Base-by-base conservation (phyloP, 2,797 vertebrate genomes). In the Myoxocephalus aenaeus region DNA sequence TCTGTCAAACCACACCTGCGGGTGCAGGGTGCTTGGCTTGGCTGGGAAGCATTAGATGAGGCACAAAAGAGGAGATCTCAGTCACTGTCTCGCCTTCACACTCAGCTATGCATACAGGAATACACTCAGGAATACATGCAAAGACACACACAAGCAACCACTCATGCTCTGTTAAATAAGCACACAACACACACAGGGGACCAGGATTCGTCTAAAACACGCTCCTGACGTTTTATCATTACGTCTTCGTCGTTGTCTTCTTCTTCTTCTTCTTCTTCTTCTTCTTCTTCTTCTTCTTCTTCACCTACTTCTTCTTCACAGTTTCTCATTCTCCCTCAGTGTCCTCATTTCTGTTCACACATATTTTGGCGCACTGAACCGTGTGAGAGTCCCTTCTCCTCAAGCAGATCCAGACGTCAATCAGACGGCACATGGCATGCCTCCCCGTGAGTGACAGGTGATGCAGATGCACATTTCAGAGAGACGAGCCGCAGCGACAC, bases 401-500 rank as follows among this genome's bases (percentile, higher is more conserved):
- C 83, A 29, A 87, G 89, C 90, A 69, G 85, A 91, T 88, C 87
- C 87, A 79, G 77, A 75, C 81, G 91, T 93, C 93, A 93, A 91
- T 94, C 93, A 93, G 69, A 70, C 86, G 2, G 78, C 86, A 78
- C 86, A 70, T 82, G 86, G 86, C 90, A 76, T 82, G 75, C 76
- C 80, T 88, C 78, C 75, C 75, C 36, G 73, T 91, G 91, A 93
- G 85, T 94, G 93, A 90, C 93, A 89, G 92, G 90, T 89, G 91
- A 90, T 91, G 92, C 91, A 92, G 91, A 93, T 92, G 93, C 91
- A 93, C 91, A 92, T 92, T 92, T 90, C 74, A 73, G 75, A 75
- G 85, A 89, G 90, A 81, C 29, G 75, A 90, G 89, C 58, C 7
- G 40, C 40, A 85, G 83, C 58, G 48, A 84, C 75, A 79, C 74